Conservation (phyloP, 1,140 invertebrate species). For the Drosophila rhopaloa region DNA sequence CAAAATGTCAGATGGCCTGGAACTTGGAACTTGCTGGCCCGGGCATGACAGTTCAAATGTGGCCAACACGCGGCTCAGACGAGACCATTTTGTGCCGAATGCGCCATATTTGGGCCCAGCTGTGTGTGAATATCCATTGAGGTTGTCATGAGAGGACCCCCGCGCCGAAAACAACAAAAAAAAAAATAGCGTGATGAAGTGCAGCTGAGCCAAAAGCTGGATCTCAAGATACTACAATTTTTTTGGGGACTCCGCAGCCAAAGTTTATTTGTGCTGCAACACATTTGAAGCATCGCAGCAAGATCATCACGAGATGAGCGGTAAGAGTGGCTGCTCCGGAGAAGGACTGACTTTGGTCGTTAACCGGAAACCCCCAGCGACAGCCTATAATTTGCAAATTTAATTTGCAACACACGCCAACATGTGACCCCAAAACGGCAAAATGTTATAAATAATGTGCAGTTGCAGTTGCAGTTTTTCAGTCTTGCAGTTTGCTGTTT, state of each 20-base stretch:
- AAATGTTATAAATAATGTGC: constrained; percentile 80
- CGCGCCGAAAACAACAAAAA: constrained; percentile 11
- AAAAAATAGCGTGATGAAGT: constrained; percentile 64
- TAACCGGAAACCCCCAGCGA: constrained; percentile 77
- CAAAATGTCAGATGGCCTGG: constrained; percentile 75
- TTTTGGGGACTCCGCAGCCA: constrained; percentile 5
- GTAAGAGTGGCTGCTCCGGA: constrained; percentile 12
- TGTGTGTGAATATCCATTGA: constrained; percentile 73
- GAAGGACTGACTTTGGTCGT: constrained; percentile 21
- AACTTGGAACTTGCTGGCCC: constrained; percentile 23
- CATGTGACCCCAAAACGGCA: constrained; percentile 78
- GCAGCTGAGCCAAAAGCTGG: constrained; percentile 52
- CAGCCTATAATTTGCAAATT: constrained; percentile 82
- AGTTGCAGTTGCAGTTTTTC: constrained; percentile 58
- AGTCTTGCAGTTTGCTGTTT: constrained; percentile 23
- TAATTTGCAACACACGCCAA: constrained; percentile 82
- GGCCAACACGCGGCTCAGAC: constrained; percentile 37
- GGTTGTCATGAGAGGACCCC: constrained; percentile 58
- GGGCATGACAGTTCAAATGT: constrained; percentile 79
- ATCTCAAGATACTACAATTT: constrained; percentile 6
- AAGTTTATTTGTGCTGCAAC: constrained; percentile 63
- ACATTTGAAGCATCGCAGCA: constrained; percentile 53
- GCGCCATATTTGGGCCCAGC: constrained; percentile 66
- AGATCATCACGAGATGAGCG: constrained; percentile 17
- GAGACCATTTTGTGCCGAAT: constrained; percentile 69